Base-by-base conservation (phyloP, 2,113 vertebrate species). In the Paradisaea rubra region DNA sequence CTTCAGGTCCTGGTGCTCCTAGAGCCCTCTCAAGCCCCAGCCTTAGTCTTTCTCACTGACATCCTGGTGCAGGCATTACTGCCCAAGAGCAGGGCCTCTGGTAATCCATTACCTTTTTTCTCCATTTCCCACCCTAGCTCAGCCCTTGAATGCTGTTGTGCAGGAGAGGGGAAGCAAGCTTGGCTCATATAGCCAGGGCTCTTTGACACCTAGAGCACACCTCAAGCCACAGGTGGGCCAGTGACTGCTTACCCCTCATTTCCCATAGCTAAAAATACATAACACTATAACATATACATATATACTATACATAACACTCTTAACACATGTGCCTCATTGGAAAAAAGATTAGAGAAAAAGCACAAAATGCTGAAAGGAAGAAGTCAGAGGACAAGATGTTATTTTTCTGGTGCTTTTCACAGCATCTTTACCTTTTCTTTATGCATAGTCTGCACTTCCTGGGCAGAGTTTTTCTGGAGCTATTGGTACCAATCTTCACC, bases 261-360 rank as follows among this genome's bases (percentile, higher is more conserved):
- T 65, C 31, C n/a, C 18, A 13, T 11, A 21, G 14, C 31, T 79
- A 22, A 81, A 65, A 74, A 65, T 15, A 37, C 0, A 2, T 39
- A 37, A 37, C 37, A 37, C 37, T 37, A 37, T 37, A 37, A 37
- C 37, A 37, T 37, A 37, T 37, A 37, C 37, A 37, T 37, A 37
- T 37, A 9, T 37, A 37, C 37, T 37, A 65, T 15, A 37, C 0
- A 2, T 39, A 37, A 37, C 37, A 37, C 37, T 37, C 2, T 56
- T 52, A 20, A 66, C 7, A 15, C 2, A 3, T 20, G 0, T 33
- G 41, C 6, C 10, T n/a, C 6, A 8, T 7, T 35, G 8, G 30
- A 49, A 47, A 64, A 22, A 23, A 24, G 4, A 11, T 15, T 24
- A 45, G 14, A 66, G 10, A 20, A 80, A 80, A 91, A 63, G n/a